Percentiles rank a stretch among this genome's conserved stretches.
phyloP scores from a whole-genome alignment of 2,113 vertebrate genomes.

The Gobius niger region DNA sequence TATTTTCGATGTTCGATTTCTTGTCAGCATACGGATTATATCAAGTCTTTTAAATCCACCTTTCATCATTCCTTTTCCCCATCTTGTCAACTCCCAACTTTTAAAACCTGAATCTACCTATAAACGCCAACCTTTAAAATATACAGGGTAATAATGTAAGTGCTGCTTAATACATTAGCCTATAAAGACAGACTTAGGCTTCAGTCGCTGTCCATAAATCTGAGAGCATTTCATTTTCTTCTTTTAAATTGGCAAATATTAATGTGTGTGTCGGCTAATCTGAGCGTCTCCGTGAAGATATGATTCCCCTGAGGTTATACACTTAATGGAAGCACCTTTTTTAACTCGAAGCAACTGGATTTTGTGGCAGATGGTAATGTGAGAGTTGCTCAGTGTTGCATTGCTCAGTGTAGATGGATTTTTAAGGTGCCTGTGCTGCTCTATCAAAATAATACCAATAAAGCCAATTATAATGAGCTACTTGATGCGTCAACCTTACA shows the following conservation, averaged over 20 bases:
- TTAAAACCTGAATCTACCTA: no score
- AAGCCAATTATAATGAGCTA: no score
- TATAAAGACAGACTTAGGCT: slow-evolving; percentile 59
- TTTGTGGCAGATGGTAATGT: slow-evolving; percentile 65
- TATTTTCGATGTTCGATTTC: no score
- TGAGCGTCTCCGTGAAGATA: slow-evolving; percentile 35
- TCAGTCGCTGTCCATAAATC: slow-evolving; percentile 48
- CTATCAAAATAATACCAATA: no score
- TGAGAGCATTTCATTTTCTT: slow-evolving; percentile 18
- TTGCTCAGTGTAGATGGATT: slow-evolving; percentile 65
- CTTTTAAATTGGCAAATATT: slow-evolving; percentile 42
- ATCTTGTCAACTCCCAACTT: no score
- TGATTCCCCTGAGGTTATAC: slow-evolving; percentile 52
- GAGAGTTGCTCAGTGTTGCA: slow-evolving; percentile 64
- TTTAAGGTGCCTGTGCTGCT: slow-evolving; percentile 50
- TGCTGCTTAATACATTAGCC: slow-evolving; percentile 64
- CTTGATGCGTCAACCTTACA: no score
- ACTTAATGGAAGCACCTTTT: slow-evolving; percentile 16
- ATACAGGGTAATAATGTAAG: slow-evolving; percentile 58
- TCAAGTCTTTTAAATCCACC: no score
- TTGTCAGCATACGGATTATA: no score
- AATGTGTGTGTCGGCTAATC: slow-evolving; percentile 55
- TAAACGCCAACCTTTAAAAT: not conserved
- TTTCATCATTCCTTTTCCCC: no score
- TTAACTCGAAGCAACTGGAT: slow-evolving; percentile 13